phyloP scores from a whole-genome alignment of 2,888 invertebrate species.

The Hydrotaea cyrtoneurina region DNA sequence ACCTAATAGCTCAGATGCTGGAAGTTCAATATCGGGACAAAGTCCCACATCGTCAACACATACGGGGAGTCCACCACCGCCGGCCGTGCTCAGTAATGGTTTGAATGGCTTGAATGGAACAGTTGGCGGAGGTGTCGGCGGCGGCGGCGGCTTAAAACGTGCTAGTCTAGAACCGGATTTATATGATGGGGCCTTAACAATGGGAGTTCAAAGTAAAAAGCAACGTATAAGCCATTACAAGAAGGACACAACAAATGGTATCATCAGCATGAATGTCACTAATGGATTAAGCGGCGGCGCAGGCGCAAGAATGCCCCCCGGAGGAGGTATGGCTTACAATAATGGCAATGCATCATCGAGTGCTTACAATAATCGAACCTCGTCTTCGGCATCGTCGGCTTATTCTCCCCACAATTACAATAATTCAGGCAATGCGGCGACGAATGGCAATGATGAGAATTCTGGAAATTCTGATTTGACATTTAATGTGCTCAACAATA shows the following conservation, averaged over 20 bases:
- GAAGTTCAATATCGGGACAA: constrained; percentile 89
- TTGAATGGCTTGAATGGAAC: constrained; percentile 81
- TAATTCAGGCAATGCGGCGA: constrained; percentile 60
- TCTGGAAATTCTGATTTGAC: constrained; percentile 76
- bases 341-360: constrained; percentile 37
- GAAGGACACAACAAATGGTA: constrained; percentile 80
- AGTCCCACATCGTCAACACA: constrained; percentile 89
- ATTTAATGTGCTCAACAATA: constrained; percentile 78
- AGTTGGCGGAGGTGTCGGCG: constrained; percentile 56
- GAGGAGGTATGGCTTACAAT: constrained; percentile 17
- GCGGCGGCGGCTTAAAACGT: constrained; percentile 80
- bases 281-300: constrained; percentile 51
- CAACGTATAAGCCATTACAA: constrained; percentile 93
- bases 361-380: constrained; percentile 43
- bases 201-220: constrained; percentile 83
- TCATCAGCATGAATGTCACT: constrained; percentile 44
- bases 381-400: constrained; percentile 58
- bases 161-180: constrained; percentile 81
- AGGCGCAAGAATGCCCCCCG: constrained; percentile 55
- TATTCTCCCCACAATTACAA: constrained; percentile 73
- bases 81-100: constrained; percentile 35
- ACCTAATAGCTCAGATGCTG: constrained; percentile 91
- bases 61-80: constrained; percentile 87
- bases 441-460: constrained; percentile 71
- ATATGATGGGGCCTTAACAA: constrained; percentile 83